These are phyloP conservation scores for Tetraodon nigroviridis DNA, from an alignment of 2,113 vertebrate genomes.

Conservation along the genomic window DNA sequence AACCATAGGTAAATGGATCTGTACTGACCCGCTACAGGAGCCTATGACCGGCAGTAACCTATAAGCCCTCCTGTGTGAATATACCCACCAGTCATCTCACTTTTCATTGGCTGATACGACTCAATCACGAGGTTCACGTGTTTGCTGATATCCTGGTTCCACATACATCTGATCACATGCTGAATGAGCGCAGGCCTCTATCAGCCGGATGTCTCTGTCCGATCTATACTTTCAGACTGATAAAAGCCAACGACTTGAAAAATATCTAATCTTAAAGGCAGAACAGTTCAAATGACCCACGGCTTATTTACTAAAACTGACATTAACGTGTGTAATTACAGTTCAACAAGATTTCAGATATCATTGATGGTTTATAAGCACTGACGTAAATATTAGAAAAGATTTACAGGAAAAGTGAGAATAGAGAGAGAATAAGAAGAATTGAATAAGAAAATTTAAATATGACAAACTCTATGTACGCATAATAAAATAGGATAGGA, in stretches of 20 bases:
- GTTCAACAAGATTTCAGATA: not conserved
- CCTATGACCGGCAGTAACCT: conserved; percentile 13
- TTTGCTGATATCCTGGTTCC: not conserved
- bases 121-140: too few relatives aligned
- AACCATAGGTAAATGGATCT: not conserved
- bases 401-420: too few relatives aligned
- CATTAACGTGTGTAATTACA: not conserved
- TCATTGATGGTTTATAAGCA: not conserved
- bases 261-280: not conserved
- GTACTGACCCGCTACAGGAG: not conserved
- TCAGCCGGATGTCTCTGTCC: not conserved
- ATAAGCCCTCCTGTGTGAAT: not conserved
- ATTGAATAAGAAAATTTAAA: too few relatives aligned
- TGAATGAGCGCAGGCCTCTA: not conserved
- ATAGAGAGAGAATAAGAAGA: too few relatives aligned
- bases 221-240: not conserved
- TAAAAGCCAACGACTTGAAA: too few relatives aligned
- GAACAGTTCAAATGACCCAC: not conserved
- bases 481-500: too few relatives aligned
- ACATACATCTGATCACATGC: not conserved
- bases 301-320: not conserved
- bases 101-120: not conserved
- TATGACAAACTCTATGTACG: too few relatives aligned
- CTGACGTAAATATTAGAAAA: too few relatives aligned
- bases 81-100: not conserved